phyloP scores from a whole-genome alignment of 2,888 invertebrate species.

The Caenorhabditis virilis region DNA sequence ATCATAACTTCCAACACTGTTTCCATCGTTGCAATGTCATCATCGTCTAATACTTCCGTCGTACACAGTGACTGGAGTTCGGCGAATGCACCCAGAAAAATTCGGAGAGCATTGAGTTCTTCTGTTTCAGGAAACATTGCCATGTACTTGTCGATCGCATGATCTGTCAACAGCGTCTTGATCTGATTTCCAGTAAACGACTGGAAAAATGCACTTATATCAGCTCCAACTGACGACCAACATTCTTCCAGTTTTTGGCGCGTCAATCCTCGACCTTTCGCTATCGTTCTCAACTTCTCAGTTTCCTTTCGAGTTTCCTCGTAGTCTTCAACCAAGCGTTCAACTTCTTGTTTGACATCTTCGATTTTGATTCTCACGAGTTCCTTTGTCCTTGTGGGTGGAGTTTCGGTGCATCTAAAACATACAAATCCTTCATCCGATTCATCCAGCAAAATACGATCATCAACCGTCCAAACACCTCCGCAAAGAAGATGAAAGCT shows the following conservation, averaged over 20 bases:
- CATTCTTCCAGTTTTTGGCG: background rate
- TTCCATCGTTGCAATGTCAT: too few species aligned
- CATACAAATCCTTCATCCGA: background rate
- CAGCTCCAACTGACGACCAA: conserved; percentile 7
- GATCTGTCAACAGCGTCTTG: background rate
- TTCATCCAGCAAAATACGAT: background rate
- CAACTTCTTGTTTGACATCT: background rate
- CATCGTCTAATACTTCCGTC: too few species aligned
- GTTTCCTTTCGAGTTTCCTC: background rate
- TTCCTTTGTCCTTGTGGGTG: too few species aligned
- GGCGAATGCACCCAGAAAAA: too few species aligned
- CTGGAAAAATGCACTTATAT: background rate
- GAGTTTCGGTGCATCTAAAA: background rate
- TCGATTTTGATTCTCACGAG: background rate
- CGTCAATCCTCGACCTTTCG: background rate
- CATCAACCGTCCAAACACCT: background rate
- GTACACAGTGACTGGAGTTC: too few species aligned
- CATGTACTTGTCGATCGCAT: conserved; percentile 2
- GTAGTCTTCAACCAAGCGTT: background rate
- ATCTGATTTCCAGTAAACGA: conserved; percentile 9
- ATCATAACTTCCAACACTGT: too few species aligned
- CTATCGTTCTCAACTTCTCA: background rate
- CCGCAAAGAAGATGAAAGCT: background rate
- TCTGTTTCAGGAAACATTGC: too few species aligned
- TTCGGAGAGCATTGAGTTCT: too few species aligned